These are phyloP conservation scores for Circaetus gallicus DNA, from an alignment of 2,113 vertebrate genomes.

Conservation along the genomic window DNA sequence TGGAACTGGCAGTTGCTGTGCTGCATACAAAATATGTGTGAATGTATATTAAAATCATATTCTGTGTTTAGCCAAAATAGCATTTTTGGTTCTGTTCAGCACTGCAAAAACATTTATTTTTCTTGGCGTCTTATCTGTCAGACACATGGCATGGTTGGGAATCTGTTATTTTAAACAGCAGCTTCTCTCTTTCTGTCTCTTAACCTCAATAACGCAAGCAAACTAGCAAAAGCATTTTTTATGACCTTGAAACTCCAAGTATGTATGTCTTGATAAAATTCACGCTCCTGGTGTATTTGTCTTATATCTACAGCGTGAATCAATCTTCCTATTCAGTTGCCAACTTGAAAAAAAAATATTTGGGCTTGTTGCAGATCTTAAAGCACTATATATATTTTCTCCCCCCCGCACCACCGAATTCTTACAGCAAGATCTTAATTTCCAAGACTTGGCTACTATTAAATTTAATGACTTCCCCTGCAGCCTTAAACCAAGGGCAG, in stretches of 20 bases:
- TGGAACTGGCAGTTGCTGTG: neutral
- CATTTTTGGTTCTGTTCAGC: neutral
- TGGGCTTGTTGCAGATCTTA: neutral
- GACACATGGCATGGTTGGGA: slow-evolving; percentile 36
- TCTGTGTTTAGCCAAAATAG: neutral
- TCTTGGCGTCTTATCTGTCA: slow-evolving; percentile 13
- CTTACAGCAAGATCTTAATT: neutral
- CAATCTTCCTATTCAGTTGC: slow-evolving; percentile 8
- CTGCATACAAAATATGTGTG: neutral
- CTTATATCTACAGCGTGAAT: neutral
- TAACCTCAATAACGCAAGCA: neutral
- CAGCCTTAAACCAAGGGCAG: neutral
- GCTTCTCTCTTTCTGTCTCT: slow-evolving; percentile 9
- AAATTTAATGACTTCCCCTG: slow-evolving; percentile 31
- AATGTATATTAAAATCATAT: slow-evolving; percentile 3
- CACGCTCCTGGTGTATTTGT: neutral
- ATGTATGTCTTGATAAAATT: slow-evolving; percentile 32
- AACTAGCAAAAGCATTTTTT: slow-evolving; percentile 35
- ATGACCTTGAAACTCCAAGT: slow-evolving; percentile 54
- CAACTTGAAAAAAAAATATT: neutral
- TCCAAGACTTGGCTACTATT: neutral
- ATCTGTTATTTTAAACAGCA: slow-evolving; percentile 62
- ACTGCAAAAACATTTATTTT: neutral
- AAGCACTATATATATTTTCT: neutral
- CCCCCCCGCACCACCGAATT: neutral